These are phyloP conservation scores for Syngnathus floridae DNA, from an alignment of 2,113 vertebrate genomes.

Conservation along the genomic window DNA sequence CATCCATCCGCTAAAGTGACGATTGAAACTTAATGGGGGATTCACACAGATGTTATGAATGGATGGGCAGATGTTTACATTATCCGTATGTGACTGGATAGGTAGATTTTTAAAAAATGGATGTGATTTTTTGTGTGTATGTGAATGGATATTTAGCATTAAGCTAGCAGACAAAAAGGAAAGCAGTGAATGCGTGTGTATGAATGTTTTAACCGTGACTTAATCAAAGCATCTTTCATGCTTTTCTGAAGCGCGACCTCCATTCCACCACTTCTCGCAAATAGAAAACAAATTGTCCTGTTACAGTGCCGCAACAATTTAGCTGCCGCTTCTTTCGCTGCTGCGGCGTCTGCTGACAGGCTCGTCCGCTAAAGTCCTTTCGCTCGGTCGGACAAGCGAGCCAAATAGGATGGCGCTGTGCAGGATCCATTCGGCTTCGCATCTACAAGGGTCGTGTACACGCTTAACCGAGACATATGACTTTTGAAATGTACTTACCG, in stretches of 20 bases:
- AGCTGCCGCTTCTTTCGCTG: conserved; percentile 13
- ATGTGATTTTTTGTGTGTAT: too few species aligned
- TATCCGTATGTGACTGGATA: not conserved
- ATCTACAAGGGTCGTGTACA: conserved; percentile 35
- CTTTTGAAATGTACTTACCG: conserved; percentile 20
- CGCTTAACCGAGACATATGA: conserved; percentile 12
- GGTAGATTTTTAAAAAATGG: not conserved
- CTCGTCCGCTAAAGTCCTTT: conserved; percentile 44
- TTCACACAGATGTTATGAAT: not conserved
- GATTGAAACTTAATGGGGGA: too few species aligned
- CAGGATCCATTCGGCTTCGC: conserved; percentile 29
- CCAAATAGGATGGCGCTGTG: conserved; percentile 41
- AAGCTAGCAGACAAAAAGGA: not conserved
- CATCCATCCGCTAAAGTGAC: too few species aligned
- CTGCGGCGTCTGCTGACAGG: conserved; percentile 41
- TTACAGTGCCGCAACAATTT: conserved; percentile 39
- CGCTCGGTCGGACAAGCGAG: conserved; percentile 34
- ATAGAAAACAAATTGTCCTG: conserved; percentile 50
- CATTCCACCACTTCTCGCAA: conserved; percentile 31
- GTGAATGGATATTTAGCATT: too few species aligned
- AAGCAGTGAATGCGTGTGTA: not conserved
- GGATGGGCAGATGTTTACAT: not conserved
- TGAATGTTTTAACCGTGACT: conserved; percentile 1
- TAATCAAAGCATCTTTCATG: conserved; percentile 45
- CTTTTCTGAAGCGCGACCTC: conserved; percentile 24